phyloP scores from a whole-genome alignment of 2,888 invertebrate species.

The Drosophila nr. perissopoda region DNA sequence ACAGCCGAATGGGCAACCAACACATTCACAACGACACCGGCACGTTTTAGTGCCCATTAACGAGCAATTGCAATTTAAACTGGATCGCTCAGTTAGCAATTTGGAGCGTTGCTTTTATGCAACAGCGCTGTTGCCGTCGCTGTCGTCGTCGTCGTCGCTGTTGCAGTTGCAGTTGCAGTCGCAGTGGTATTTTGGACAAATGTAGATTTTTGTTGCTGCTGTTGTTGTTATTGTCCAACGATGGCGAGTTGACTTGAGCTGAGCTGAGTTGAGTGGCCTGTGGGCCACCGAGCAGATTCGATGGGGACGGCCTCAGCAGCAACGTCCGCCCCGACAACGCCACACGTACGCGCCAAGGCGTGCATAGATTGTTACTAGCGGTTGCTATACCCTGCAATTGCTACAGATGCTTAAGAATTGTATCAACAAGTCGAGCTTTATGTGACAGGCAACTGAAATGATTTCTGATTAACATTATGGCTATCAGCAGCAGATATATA shows the following conservation, averaged over 20 bases:
- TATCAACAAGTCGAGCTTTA: not conserved
- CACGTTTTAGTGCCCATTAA: conserved; percentile 84
- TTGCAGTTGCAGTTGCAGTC: conserved; percentile 36
- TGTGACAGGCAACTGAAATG: not conserved
- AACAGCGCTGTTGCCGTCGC: conserved; percentile 57
- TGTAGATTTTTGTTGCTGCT: conserved; percentile 63
- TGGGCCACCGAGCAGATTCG: conserved; percentile 65
- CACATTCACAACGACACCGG: conserved; percentile 64
- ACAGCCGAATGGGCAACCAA: conserved; percentile 36
- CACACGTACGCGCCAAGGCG: conserved; percentile 77
- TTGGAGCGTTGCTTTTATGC: conserved; percentile 82
- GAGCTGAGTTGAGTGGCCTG: conserved; percentile 70
- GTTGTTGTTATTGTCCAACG: conserved; percentile 31
- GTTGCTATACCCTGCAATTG: conserved; percentile 17
- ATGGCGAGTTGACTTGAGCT: conserved; percentile 16
- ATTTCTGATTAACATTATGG: not conserved
- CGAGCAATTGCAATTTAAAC: conserved; percentile 85
- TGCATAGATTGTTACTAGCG: conserved; percentile 46
- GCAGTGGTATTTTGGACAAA: conserved; percentile 78
- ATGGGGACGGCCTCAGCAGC: conserved; percentile 54
- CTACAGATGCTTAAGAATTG: too few species aligned
- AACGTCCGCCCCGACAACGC: conserved; percentile 71
- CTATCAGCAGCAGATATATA: not conserved
- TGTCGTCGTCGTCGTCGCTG: conserved; percentile 5
- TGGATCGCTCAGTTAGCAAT: conserved; percentile 83